Percentiles rank a stretch among this genome's conserved stretches.
phyloP scores from a whole-genome alignment of 2,797 vertebrate genomes.

The Lepilemur ruficaudatus region DNA sequence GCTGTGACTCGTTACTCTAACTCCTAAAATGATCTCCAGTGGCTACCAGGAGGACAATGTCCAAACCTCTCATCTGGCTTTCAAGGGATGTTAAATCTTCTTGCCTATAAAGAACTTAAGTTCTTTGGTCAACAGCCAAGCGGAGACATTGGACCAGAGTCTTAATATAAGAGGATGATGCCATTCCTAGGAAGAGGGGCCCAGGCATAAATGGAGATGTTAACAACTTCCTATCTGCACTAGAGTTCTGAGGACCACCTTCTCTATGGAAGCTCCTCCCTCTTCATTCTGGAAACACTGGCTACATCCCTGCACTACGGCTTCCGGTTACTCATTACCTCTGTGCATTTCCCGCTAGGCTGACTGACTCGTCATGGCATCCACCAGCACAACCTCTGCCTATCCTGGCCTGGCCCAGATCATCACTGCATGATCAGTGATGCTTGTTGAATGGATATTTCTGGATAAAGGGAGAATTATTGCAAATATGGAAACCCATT shows the following conservation, averaged over 20 bases:
- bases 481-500: neutral
- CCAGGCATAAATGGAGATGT: neutral
- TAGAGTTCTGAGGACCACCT: neutral
- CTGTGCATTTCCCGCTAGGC: neutral
- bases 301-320: neutral
- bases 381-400: neutral
- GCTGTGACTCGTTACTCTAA: neutral
- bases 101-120: neutral
- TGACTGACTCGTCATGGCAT: neutral
- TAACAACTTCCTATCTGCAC: neutral
- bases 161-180: neutral
- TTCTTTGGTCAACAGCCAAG: neutral
- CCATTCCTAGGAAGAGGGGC: neutral
- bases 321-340: neutral
- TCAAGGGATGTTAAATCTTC: neutral
- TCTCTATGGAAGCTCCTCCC: neutral
- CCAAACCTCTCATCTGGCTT: neutral
- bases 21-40: neutral
- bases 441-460: neutral
- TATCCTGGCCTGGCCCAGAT: neutral
- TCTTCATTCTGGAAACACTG: neutral
- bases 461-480: neutral
- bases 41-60: neutral
- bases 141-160: neutral
- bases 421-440: neutral